Percentiles rank a stretch among this genome's conserved stretches.
Evolutionary conservation across 2,113 vertebrate genomes (phyloP).

Genomic region (Dipodomys stephensi): DNA sequence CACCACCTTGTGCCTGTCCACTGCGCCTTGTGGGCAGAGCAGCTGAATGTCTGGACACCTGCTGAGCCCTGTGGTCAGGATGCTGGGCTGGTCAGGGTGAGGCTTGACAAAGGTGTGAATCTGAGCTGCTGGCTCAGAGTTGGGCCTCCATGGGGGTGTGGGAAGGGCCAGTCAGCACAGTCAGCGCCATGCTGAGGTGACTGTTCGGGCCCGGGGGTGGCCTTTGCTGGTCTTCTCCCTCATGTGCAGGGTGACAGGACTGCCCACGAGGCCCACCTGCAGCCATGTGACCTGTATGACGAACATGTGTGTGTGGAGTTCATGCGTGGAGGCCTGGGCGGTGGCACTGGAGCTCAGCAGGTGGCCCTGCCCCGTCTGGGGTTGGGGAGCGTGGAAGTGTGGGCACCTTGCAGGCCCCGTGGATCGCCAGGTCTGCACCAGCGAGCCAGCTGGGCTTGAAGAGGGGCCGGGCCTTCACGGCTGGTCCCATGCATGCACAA

Average conservation of each 20-base stretch:
- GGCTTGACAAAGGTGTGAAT: conserved; percentile 46
- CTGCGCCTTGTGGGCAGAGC: too few relatives aligned
- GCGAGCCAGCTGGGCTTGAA: neutral
- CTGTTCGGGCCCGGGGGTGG: neutral
- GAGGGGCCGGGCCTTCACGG: neutral
- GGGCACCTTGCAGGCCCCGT: neutral
- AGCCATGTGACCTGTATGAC: neutral
- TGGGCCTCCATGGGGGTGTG: neutral
- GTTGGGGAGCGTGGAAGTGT: neutral
- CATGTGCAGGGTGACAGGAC: too few relatives aligned
- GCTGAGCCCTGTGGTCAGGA: too few relatives aligned
- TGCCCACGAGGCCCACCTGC: too few relatives aligned
- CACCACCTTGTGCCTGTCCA: too few relatives aligned
- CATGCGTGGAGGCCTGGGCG: too few relatives aligned
- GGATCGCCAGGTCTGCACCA: neutral
- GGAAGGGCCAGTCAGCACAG: neutral
- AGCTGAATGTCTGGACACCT: neutral
- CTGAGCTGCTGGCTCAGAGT: conserved; percentile 59
- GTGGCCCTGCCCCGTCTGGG: neutral
- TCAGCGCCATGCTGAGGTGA: neutral
- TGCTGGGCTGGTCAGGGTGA: conserved; percentile 26
- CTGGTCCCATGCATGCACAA: neutral
- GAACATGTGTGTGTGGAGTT: too few relatives aligned
- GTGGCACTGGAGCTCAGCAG: too few relatives aligned
- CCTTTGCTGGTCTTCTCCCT: neutral